Conservation (phyloP, 2,113 vertebrate genomes). For the Falcunculus frontatus region DNA sequence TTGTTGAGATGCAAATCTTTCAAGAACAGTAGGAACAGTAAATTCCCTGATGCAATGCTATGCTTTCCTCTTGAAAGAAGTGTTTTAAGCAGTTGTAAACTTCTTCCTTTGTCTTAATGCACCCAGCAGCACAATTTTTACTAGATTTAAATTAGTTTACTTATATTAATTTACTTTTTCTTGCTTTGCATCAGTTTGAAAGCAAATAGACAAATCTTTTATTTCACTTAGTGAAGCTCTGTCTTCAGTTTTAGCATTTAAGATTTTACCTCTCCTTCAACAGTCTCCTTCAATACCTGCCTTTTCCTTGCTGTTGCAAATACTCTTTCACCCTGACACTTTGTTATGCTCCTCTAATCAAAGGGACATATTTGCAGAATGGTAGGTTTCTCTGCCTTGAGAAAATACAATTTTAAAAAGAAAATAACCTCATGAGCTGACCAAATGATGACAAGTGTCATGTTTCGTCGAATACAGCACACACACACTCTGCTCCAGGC, state of each 20-base stretch:
- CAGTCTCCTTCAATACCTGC: not conserved
- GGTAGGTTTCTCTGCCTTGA: not conserved
- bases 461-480: no score
- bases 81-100: not conserved
- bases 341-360: not conserved
- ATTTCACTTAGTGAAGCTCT: not conserved
- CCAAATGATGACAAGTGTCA: not conserved
- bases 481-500: no score
- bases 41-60: not conserved
- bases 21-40: not conserved
- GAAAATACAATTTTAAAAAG: not conserved
- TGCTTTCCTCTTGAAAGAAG: not conserved
- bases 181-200: not conserved
- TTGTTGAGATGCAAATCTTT: not conserved
- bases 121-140: not conserved
- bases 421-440: not conserved
- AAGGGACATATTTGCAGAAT: not conserved
- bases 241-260: not conserved
- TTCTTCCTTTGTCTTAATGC: not conserved
- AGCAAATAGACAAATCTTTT: not conserved
- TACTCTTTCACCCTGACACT: not conserved
- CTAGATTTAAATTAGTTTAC: not conserved
- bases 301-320: not conserved
- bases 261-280: not conserved
- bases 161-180: not conserved